Conservation (phyloP, 53 echinoderm and acorn worm genomes). For the Astropecten irregularis region DNA sequence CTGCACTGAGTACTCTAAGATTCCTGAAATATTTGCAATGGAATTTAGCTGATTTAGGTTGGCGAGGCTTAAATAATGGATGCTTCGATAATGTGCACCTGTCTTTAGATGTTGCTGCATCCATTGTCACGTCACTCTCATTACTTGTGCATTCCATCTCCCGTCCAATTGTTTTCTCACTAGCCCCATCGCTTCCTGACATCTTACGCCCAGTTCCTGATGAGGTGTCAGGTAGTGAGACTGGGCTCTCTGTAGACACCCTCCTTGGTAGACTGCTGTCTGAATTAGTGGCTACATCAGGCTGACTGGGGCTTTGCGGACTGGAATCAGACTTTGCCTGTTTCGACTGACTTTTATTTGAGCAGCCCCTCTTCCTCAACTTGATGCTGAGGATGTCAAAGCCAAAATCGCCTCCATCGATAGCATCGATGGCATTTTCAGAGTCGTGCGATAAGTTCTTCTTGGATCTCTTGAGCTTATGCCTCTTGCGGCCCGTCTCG, state of each 20-base stretch:
- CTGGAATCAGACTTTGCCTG: conserved; percentile 36
- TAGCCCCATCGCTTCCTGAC: conserved; percentile 88
- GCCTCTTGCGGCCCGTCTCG: conserved; percentile 68
- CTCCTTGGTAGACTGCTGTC: conserved; percentile 36
- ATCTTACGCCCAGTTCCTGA: conserved; percentile 34
- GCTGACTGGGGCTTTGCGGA: conserved; percentile 51
- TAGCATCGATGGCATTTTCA: conserved; percentile 9
- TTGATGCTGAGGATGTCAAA: conserved; percentile 62
- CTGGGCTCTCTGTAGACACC: conserved; percentile 38
- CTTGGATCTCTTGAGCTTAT: conserved; percentile 68
- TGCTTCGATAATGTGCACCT: too few species aligned
- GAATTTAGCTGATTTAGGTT: too few species aligned
- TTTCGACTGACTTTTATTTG: background rate
- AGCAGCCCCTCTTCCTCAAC: conserved; percentile 1
- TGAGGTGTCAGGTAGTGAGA: conserved; percentile 34
- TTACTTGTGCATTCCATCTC: conserved; percentile 78
- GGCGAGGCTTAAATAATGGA: too few species aligned
- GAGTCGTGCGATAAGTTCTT: conserved; percentile 62
- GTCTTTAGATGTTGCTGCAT: conserved; percentile 50
- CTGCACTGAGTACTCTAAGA: too few species aligned
- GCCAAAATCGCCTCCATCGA: conserved; percentile 60
- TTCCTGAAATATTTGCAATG: too few species aligned
- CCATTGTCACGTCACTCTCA: conserved; percentile 89
- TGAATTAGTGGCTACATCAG: conserved; percentile 33
- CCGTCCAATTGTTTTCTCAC: conserved; percentile 61